Percentiles rank a stretch among this genome's conserved stretches.
These are phyloP conservation scores for Cyclophora albipunctata DNA, from an alignment of 2,888 invertebrate species.

Conservation along the genomic window DNA sequence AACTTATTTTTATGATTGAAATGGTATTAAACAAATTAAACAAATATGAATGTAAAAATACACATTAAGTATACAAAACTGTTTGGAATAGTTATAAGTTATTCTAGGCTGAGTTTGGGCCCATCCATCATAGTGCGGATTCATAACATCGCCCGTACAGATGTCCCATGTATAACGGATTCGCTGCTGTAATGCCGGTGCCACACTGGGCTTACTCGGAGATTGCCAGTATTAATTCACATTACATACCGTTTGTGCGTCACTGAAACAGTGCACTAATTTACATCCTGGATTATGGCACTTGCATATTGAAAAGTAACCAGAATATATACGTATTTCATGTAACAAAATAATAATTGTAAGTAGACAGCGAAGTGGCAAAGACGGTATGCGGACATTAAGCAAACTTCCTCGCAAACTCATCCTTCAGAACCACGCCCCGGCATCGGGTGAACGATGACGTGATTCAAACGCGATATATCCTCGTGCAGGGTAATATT, in stretches of 20 bases:
- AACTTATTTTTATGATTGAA: no score
- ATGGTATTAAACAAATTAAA: no score
- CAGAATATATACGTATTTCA: no score
- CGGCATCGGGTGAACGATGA: conserved; percentile 56
- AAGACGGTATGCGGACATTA: conserved; percentile 26
- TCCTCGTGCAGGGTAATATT: conserved; percentile 64
- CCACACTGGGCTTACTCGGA: conserved; percentile 29
- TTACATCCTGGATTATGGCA: no score
- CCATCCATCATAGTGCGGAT: conserved; percentile 64
- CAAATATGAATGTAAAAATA: no score
- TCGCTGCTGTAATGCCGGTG: conserved; percentile 36
- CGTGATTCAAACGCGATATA: conserved; percentile 66
- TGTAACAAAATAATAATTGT: no score
- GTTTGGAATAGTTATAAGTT: no score
- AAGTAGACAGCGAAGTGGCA: no score
- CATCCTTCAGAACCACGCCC: conserved; percentile 50
- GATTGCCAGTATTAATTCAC: conserved; percentile 31
- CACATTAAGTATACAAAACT: no score
- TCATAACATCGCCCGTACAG: conserved; percentile 59
- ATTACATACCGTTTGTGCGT: conserved; percentile 6
- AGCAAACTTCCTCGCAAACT: conserved; percentile 40
- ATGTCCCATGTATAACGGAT: conserved; percentile 54
- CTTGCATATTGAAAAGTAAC: no score
- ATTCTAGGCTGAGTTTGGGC: conserved; percentile 18
- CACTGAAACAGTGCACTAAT: no score